Evolutionary conservation across 2,888 invertebrate species (phyloP).

Genomic region (Drosophila mayaguana): DNA sequence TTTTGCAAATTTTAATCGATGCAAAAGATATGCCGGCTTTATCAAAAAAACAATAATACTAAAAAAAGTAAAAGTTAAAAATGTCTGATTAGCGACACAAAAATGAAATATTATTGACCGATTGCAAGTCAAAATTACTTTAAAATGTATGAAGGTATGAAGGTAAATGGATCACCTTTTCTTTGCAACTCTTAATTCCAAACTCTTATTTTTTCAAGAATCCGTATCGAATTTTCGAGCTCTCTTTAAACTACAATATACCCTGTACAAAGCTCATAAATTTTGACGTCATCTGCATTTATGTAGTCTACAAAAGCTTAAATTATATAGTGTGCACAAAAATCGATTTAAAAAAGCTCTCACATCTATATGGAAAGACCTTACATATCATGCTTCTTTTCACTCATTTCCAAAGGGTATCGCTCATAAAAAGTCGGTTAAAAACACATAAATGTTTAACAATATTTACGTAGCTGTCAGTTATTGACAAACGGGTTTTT

Average conservation of each 20-base stretch:
- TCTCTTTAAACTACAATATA: too few relatives aligned
- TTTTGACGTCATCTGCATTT: too few relatives aligned
- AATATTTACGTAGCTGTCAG: conserved; percentile 76
- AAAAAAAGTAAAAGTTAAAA: conserved; percentile 50
- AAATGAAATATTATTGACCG: conserved; percentile 10
- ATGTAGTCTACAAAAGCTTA: too few relatives aligned
- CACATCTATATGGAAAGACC: not conserved
- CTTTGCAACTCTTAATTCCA: not conserved
- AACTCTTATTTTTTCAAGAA: too few relatives aligned
- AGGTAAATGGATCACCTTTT: not conserved
- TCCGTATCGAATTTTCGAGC: not conserved
- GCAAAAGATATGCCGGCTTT: conserved; percentile 39
- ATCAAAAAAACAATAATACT: conserved; percentile 37
- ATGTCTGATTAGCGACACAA: conserved; percentile 36
- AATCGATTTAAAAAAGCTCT: not conserved
- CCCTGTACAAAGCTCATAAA: too few relatives aligned
- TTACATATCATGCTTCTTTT: not conserved
- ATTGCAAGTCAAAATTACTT: not conserved
- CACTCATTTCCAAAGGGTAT: not conserved
- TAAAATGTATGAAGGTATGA: not conserved
- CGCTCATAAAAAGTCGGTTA: conserved; percentile 31
- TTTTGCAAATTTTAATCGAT: conserved; percentile 18
- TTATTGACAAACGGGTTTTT: conserved; percentile 71
- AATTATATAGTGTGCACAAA: not conserved
- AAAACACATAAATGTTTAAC: conserved; percentile 63